A percentile compares a stretch with the other conserved stretches of the same genome.
Conservation (phyloP, 2,888 invertebrate species). For the Selenia dentaria region DNA sequence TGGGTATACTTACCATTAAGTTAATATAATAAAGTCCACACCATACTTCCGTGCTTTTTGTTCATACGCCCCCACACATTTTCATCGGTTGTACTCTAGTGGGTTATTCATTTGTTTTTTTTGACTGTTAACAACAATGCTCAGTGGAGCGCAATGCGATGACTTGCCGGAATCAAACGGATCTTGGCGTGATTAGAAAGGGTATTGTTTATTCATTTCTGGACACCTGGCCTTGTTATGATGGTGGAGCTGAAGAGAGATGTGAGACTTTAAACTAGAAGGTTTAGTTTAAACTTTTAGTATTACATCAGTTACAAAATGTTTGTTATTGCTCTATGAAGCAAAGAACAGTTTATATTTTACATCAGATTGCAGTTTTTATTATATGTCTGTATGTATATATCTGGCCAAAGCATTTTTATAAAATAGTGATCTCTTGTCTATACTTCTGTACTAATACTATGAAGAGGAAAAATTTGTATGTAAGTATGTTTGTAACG, state of each 20-base stretch:
- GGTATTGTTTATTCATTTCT: slow-evolving; percentile 64
- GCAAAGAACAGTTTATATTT: too few relatives aligned
- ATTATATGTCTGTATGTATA: too few relatives aligned
- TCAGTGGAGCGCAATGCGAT: slow-evolving; percentile 56
- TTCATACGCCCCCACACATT: slow-evolving; percentile 42
- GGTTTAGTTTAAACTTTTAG: too few relatives aligned
- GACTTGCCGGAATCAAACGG: slow-evolving; percentile 56
- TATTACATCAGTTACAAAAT: too few relatives aligned
- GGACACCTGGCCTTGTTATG: slow-evolving; percentile 30
- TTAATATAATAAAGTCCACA: slow-evolving; percentile 8
- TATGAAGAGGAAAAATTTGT: too few relatives aligned
- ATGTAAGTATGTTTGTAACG: too few relatives aligned
- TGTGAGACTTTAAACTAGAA: background rate
- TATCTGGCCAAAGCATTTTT: too few relatives aligned
- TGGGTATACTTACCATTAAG: background rate
- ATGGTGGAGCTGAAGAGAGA: slow-evolving; percentile 17
- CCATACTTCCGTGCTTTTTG: slow-evolving; percentile 17
- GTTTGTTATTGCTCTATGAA: too few relatives aligned
- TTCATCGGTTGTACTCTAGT: slow-evolving; percentile 42
- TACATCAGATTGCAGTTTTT: too few relatives aligned
- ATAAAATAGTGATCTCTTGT: too few relatives aligned
- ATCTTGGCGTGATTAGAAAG: slow-evolving; percentile 60
- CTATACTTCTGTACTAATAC: too few relatives aligned
- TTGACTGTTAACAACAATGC: slow-evolving; percentile 56
- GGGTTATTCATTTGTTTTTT: slow-evolving; percentile 54